Evolutionary conservation across 1,140 invertebrate genomes (phyloP), one percentile per base, ranked within the genome.

Genomic region (Muscidifurax raptorellus): DNA sequence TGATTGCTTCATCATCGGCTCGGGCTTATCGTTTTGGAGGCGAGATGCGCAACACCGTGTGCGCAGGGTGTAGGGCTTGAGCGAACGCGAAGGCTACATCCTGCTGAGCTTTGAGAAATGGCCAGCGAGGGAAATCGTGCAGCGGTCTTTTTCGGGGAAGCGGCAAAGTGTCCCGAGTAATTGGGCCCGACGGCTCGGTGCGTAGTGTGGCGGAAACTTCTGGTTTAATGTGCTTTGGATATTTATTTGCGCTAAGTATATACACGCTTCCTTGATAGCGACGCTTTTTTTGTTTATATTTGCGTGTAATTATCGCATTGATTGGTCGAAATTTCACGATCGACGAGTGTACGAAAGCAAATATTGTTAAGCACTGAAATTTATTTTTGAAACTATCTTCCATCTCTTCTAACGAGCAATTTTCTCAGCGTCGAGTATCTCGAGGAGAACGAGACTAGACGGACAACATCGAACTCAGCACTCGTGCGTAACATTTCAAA

Each of bases 1-100:
- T 84, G 82, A 84, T 84, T 79, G 67, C 76, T 84, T 84, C 66
- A 84, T 76, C 66, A 30, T 85, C 32, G 76, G 9, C 76, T 75
- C 28, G 52, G 2, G 28, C 1, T 52, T 36, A 59, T 66, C 75
- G 15, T 36, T 72, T 78, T 47, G 52, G 15, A 69, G 66, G 27
- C 66, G 22, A 1, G 7, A 64, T 64, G 5, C 5, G 27, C 66
- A n/a, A 25, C 30, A 75, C 52, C 4, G n/a, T 69, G 66, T 10
- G 15, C 28, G n/a, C 44, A 67, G 1, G 15, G 7, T 66, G 59
- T 32, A 52, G 4, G 44, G 40, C 71, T 69, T 71, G 36, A 52
- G 7, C 25, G 40, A 75, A 67, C 30, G 32, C 47, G 59, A 47
- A 64, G 30, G 72, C 30, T 66, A 75, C 80, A 66, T 75, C 52